These are phyloP conservation scores for Cranoglanis bouderius DNA, from an alignment of 2,113 vertebrate genomes.

Conservation along the genomic window DNA sequence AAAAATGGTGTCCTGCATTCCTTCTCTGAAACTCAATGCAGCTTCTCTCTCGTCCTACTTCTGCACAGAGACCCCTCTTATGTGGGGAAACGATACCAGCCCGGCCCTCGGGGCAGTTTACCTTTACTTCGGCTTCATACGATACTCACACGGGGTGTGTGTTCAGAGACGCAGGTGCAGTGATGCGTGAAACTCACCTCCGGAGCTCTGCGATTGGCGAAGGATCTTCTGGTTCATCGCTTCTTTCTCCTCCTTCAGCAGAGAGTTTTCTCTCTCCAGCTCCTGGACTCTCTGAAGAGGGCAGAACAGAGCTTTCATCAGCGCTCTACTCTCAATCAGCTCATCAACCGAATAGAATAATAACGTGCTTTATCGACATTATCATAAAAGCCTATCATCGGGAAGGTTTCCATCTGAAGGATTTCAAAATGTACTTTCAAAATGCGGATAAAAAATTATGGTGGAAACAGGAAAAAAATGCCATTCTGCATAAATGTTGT, in stretches of 20 bases:
- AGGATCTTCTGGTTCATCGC: conserved; percentile 82
- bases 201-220: conserved; percentile 58
- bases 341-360: background rate
- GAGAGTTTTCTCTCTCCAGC: conserved; percentile 83
- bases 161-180: background rate
- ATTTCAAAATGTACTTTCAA: background rate
- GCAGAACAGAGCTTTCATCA: background rate
- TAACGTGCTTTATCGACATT: too few relatives aligned
- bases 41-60: conserved; percentile 47
- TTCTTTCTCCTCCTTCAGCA: conserved; percentile 90
- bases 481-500: background rate
- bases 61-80: conserved; percentile 55
- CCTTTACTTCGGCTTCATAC: conserved; percentile 17
- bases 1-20: conserved; percentile 34
- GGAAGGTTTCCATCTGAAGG: background rate
- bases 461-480: background rate
- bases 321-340: background rate
- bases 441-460: background rate
- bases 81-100: conserved; percentile 45
- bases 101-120: conserved; percentile 38
- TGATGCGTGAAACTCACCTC: conserved; percentile 73
- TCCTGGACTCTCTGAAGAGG: conserved; percentile 81
- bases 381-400: background rate
- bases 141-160: background rate
- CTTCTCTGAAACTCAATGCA: conserved; percentile 51